These are phyloP conservation scores for Drosophila planitibia DNA, from an alignment of 2,888 invertebrate species.

Conservation along the genomic window DNA sequence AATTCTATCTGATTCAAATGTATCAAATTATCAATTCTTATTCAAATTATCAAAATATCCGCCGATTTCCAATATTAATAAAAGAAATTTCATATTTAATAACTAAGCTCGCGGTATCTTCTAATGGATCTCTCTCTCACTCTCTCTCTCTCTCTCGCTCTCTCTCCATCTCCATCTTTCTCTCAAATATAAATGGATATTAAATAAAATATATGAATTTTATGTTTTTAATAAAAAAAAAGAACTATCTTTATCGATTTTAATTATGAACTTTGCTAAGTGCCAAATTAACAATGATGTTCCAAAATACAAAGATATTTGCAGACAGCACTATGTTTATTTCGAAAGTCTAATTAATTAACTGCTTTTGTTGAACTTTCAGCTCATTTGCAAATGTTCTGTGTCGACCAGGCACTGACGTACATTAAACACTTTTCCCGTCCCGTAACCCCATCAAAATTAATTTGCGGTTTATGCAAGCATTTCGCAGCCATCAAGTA, in stretches of 20 bases:
- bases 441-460: slow-evolving; percentile 30
- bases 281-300: neutral
- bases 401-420: slow-evolving; percentile 9
- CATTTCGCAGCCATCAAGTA: slow-evolving; percentile 52
- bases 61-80: neutral
- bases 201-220: neutral
- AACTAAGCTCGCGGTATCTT: too few species aligned
- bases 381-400: slow-evolving; percentile 20
- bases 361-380: slow-evolving; percentile 9
- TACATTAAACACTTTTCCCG: slow-evolving; percentile 31
- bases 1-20: neutral
- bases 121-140: too few species aligned
- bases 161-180: too few species aligned
- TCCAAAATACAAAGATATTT: neutral
- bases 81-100: neutral
- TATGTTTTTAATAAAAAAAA: neutral
- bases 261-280: too few species aligned
- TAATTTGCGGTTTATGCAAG: slow-evolving; percentile 58
- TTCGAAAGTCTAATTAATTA: slow-evolving; percentile 15
- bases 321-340: neutral
- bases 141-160: too few species aligned
- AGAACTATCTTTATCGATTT: neutral
- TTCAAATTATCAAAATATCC: neutral
- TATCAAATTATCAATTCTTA: too few species aligned
- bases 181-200: neutral